These are phyloP conservation scores for Brachionus asplanchnoidis DNA, from an alignment of 1,140 invertebrate species.

Conservation along the genomic window DNA sequence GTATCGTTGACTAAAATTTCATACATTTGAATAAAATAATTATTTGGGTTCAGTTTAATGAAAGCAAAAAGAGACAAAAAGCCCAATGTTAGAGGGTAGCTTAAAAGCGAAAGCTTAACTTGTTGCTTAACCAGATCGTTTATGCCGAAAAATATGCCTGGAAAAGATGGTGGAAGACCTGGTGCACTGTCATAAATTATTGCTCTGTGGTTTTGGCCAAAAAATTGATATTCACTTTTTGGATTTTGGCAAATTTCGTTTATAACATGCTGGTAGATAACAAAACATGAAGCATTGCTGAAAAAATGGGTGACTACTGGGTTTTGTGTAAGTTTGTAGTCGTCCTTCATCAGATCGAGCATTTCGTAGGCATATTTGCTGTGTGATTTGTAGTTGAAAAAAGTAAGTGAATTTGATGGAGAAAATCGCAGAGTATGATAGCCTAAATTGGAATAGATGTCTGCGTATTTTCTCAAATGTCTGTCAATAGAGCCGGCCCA, in stretches of 20 bases:
- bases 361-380: conserved; percentile 7
- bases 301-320: conserved; percentile 2
- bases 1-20: background rate
- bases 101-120: background rate
- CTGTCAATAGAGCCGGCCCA: conserved; percentile 6
- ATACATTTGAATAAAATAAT: conserved; percentile 3
- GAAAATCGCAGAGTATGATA: conserved; percentile 36
- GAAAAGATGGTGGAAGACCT: background rate
- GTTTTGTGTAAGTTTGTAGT: background rate
- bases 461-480: background rate
- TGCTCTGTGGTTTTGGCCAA: background rate
- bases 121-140: background rate
- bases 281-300: conserved; percentile 19
- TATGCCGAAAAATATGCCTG: background rate
- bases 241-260: background rate
- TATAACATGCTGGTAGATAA: conserved; percentile 32
- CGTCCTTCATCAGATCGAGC: background rate
- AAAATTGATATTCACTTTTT: background rate
- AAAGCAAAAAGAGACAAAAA: background rate
- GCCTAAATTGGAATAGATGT: background rate
- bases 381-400: background rate
- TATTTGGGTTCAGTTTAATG: background rate
- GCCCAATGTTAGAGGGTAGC: background rate
- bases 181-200: conserved; percentile 29
- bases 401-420: conserved; percentile 24